phyloP scores from a whole-genome alignment of 2,797 vertebrate genomes.

The Centropyge bicolor region DNA sequence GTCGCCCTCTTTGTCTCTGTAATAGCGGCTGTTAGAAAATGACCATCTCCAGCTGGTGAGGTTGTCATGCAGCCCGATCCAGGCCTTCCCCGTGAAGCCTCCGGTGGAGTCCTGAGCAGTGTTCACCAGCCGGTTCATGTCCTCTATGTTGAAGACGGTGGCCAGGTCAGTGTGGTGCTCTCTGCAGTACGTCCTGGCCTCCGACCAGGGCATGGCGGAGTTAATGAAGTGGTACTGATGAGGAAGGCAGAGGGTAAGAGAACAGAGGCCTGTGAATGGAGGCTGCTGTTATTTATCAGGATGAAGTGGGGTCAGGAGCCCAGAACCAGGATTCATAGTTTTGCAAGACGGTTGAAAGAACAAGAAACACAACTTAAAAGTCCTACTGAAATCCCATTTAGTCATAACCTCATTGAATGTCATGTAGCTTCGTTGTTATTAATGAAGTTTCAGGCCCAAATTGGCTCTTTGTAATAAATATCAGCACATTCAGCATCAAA shows the following conservation, averaged over 20 bases:
- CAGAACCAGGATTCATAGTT: neutral
- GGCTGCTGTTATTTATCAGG: neutral
- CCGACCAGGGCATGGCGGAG: neutral
- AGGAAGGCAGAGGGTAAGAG: neutral
- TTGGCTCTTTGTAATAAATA: neutral
- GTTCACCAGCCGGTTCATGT: constrained; percentile 24
- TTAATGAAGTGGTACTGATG: constrained; percentile 31
- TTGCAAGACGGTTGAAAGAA: too few relatives aligned
- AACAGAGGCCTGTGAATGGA: constrained; percentile 33
- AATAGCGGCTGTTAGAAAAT: neutral
- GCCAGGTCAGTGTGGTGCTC: constrained; percentile 46
- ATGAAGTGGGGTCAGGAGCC: too few relatives aligned
- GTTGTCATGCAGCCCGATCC: constrained; percentile 63
- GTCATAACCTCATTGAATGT: too few relatives aligned
- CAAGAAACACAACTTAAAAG: too few relatives aligned
- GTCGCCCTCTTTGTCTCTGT: neutral
- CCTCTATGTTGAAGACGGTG: constrained; percentile 24
- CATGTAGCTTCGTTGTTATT: too few relatives aligned
- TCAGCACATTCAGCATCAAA: too few relatives aligned
- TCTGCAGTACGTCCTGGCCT: constrained; percentile 59
- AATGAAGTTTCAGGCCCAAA: neutral
- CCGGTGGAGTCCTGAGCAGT: neutral
- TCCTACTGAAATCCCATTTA: neutral
- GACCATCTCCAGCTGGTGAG: constrained; percentile 60
- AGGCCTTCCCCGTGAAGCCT: constrained; percentile 1